phyloP scores from a whole-genome alignment of 2,888 invertebrate species.

The Latrodectus hesperus region DNA sequence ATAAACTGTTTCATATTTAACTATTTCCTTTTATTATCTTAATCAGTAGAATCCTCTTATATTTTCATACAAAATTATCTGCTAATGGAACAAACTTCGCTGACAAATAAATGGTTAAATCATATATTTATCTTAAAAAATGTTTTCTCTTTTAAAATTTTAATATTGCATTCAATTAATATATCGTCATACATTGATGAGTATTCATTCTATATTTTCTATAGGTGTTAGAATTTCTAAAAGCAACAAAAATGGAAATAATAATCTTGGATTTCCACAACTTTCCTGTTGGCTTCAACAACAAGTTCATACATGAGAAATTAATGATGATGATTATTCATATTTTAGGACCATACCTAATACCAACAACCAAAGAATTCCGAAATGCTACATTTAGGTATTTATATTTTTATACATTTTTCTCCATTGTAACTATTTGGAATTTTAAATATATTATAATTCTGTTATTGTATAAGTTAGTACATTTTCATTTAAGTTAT shows the following conservation, averaged over 20 bases:
- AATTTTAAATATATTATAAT: too few species aligned
- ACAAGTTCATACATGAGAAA: constrained; percentile 73
- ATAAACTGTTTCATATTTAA: too few species aligned
- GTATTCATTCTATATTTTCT: not conserved
- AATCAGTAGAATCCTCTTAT: too few species aligned
- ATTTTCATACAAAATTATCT: too few species aligned
- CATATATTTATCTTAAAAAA: not conserved
- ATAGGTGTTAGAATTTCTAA: constrained; percentile 78
- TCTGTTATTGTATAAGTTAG: too few species aligned
- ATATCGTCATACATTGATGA: not conserved
- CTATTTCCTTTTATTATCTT: too few species aligned
- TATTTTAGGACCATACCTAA: constrained; percentile 74
- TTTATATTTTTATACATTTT: not conserved
- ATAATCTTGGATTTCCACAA: constrained; percentile 80
- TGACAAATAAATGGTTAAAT: not conserved
- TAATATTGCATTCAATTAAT: not conserved
- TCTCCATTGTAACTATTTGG: too few species aligned
- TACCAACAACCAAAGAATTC: constrained; percentile 70
- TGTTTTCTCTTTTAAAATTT: not conserved
- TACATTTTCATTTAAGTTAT: too few species aligned
- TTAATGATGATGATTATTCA: constrained; percentile 75
- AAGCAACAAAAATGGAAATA: constrained; percentile 79
- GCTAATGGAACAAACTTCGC: too few species aligned
- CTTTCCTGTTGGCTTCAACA: constrained; percentile 78
- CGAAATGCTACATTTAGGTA: constrained; percentile 37